These are phyloP conservation scores for Zygaena filipendulae DNA, from an alignment of 2,888 invertebrate species.

Conservation along the genomic window DNA sequence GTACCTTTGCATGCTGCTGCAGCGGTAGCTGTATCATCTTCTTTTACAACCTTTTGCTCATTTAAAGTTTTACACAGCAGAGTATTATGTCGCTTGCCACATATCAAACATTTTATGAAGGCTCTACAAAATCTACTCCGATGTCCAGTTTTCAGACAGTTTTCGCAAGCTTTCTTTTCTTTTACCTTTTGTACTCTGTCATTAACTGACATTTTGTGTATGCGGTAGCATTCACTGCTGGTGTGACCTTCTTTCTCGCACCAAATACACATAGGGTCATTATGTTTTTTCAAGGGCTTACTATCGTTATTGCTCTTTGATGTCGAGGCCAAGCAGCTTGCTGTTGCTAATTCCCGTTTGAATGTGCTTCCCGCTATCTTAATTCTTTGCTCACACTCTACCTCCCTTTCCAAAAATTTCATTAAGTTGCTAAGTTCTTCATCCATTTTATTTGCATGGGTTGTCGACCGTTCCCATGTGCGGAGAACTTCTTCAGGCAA, in stretches of 20 bases:
- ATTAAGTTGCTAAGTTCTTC: too few relatives aligned
- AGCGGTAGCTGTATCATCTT: background rate
- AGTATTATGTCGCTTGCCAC: slow-evolving; percentile 2
- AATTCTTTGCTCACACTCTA: too few relatives aligned
- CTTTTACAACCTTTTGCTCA: background rate
- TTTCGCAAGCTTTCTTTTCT: slow-evolving; percentile 2
- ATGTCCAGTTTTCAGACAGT: slow-evolving; percentile 5
- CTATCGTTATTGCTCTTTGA: too few relatives aligned
- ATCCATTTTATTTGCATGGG: too few relatives aligned
- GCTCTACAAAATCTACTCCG: slow-evolving; percentile 1
- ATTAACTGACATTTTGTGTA: background rate
- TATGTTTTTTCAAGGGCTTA: background rate
- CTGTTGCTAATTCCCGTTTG: too few relatives aligned
- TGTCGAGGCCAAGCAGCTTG: too few relatives aligned
- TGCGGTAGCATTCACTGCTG: slow-evolving; percentile 4
- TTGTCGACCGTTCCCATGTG: too few relatives aligned
- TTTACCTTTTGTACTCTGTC: slow-evolving; percentile 1
- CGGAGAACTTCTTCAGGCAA: too few relatives aligned
- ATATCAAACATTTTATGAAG: slow-evolving; percentile 3
- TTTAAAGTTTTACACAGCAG: background rate
- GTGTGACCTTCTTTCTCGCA: slow-evolving; percentile 2
- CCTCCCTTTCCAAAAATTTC: too few relatives aligned
- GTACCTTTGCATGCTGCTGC: background rate
- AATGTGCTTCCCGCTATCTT: too few relatives aligned
- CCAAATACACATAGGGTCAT: background rate